Percentiles rank a stretch among this genome's conserved stretches.
phyloP scores from a whole-genome alignment of 1,140 invertebrate genomes.

The Agrilus planipennis region DNA sequence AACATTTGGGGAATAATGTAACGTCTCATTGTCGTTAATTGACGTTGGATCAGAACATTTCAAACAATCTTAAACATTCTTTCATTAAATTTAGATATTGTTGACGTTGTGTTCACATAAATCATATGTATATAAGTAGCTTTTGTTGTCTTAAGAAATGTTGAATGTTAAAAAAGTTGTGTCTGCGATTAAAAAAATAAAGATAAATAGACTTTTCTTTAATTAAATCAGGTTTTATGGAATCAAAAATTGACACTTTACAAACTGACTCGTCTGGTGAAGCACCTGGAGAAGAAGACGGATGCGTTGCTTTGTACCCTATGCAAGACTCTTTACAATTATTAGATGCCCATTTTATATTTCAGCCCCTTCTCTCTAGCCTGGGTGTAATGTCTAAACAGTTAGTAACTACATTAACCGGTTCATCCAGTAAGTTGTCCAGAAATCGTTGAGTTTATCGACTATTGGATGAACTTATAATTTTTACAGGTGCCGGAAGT shows the following conservation, averaged over 20 bases:
- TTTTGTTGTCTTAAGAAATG: too few species aligned
- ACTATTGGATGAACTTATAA: neutral
- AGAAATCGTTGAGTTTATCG: neutral
- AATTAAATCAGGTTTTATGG: constrained; percentile 29
- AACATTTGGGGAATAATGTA: too few species aligned
- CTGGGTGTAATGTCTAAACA: constrained; percentile 80
- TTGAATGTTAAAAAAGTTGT: too few species aligned
- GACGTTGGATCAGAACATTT: too few species aligned
- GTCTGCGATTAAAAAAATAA: constrained; percentile 12
- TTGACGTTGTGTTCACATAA: too few species aligned
- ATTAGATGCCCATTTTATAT: constrained; percentile 85
- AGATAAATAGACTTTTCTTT: constrained; percentile 8
- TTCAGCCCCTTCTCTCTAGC: constrained; percentile 73
- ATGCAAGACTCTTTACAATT: constrained; percentile 73
- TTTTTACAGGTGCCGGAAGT: constrained; percentile 33
- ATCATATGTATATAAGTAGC: too few species aligned
- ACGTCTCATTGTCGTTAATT: too few species aligned
- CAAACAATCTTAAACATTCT: too few species aligned
- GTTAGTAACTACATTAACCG: constrained; percentile 44
- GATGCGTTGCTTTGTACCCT: constrained; percentile 49
- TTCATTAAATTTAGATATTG: too few species aligned
- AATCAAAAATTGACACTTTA: constrained; percentile 47
- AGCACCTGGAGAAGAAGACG: constrained; percentile 32
- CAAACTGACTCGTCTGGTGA: constrained; percentile 41
- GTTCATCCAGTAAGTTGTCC: constrained; percentile 22